Conservation (phyloP, 1,140 invertebrate species). For the Drosophila simulans region DNA sequence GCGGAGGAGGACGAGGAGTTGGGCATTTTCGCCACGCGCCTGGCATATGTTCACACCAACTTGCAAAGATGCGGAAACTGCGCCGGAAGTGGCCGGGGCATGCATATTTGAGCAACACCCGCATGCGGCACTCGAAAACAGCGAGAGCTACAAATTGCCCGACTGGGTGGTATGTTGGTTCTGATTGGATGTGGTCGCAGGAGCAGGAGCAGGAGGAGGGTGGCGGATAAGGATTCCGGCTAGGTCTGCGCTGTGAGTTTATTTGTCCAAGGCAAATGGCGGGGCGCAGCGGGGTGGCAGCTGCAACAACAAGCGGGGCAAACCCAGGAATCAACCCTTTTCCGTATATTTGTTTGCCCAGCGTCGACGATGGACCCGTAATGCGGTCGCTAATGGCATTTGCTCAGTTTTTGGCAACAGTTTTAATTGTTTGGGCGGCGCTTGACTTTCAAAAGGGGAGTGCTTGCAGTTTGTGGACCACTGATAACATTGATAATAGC, state of each 20-base stretch:
- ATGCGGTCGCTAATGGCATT: constrained; percentile 78
- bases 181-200: constrained; percentile 57
- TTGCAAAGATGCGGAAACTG: constrained; percentile 53
- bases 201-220: constrained; percentile 1
- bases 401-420: constrained; percentile 75
- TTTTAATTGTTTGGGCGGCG: constrained; percentile 78
- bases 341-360: constrained; percentile 61
- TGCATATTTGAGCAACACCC: constrained; percentile 78
- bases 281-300: constrained; percentile 70
- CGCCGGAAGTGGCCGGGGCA: constrained; percentile 25
- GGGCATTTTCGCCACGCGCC: constrained; percentile 57
- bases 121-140: constrained; percentile 71
- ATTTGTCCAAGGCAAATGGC: constrained; percentile 73
- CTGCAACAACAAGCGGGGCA: constrained; percentile 73
- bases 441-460: constrained; percentile 52
- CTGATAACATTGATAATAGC: background rate
- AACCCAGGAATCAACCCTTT: constrained; percentile 42
- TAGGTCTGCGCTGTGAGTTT: constrained; percentile 36
- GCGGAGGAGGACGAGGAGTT: background rate
- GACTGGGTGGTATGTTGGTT: constrained; percentile 33
- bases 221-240: constrained; percentile 29
- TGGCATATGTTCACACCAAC: constrained; percentile 84
- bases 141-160: constrained; percentile 69
- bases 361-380: constrained; percentile 71
- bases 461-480: background rate